Evolutionary conservation across 2,797 vertebrate genomes (phyloP).

Genomic region (Gymnothorax javanicus): DNA sequence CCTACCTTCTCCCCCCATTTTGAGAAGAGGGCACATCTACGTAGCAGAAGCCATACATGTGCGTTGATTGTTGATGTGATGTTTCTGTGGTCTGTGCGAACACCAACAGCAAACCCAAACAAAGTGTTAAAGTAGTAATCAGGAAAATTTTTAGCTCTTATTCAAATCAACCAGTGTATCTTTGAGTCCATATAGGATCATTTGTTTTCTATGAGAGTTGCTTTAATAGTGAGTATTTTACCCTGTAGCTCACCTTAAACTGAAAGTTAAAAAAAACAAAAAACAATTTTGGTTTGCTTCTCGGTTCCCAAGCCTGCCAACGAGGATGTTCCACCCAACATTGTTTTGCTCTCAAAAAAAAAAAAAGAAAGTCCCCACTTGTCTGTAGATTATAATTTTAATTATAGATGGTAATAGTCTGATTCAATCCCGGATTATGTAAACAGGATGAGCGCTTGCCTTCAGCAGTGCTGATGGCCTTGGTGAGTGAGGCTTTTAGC

Average conservation of each 20-base stretch:
- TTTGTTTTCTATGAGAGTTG: no score
- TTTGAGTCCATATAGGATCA: no score
- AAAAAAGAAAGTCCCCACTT: background rate
- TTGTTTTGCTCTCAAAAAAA: background rate
- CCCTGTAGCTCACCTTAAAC: background rate
- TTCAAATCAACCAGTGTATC: no score
- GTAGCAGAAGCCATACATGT: no score
- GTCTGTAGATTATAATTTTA: slow-evolving; percentile 15
- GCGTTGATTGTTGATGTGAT: background rate
- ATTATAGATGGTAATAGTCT: background rate
- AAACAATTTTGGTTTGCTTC: background rate
- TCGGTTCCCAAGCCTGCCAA: background rate
- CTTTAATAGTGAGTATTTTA: background rate
- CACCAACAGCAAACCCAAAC: background rate
- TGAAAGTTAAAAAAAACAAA: background rate
- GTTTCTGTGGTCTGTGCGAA: background rate
- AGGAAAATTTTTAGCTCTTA: no score
- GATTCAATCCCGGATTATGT: background rate
- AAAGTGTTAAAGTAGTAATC: background rate
- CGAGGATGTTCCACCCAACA: background rate
- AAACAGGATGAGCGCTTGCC: background rate
- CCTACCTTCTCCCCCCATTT: no score
- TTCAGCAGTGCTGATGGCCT: background rate
- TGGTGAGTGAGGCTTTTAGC: background rate
- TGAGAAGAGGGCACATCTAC: no score